These are phyloP conservation scores for Orius laevigatus DNA, from an alignment of 1,140 invertebrate genomes.

Conservation along the genomic window DNA sequence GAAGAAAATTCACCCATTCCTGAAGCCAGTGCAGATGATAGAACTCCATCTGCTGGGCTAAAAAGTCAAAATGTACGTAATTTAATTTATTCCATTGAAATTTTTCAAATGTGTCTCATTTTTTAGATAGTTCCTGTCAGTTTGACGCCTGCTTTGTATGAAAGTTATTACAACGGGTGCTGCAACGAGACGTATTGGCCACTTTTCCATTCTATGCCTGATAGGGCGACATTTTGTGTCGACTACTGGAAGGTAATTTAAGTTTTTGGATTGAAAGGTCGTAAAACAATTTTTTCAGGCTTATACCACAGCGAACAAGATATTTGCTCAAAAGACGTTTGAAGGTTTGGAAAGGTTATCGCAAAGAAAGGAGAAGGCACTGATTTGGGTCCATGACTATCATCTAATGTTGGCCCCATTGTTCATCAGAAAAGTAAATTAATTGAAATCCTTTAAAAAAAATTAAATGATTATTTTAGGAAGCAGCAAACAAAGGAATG, in stretches of 20 bases:
- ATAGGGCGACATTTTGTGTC: constrained; percentile 52
- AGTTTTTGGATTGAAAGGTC: not conserved
- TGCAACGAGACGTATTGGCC: constrained; percentile 88
- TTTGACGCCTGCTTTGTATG: constrained; percentile 53
- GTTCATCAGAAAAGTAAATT: constrained; percentile 55
- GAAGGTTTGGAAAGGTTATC: constrained; percentile 43
- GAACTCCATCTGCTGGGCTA: constrained; percentile 67
- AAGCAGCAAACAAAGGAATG: constrained; percentile 59
- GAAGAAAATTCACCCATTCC: constrained; percentile 56
- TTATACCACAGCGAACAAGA: constrained; percentile 62
- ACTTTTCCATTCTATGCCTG: constrained; percentile 80
- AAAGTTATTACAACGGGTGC: constrained; percentile 80
- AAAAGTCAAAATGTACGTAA: constrained; percentile 66
- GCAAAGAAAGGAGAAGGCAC: constrained; percentile 40
- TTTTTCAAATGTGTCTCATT: not conserved
- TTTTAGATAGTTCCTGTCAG: constrained; percentile 62
- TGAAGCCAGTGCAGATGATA: constrained; percentile 67
- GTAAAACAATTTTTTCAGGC: constrained; percentile 28
- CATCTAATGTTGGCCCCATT: constrained; percentile 81
- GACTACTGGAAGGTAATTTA: constrained; percentile 52
- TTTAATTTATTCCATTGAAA: too few relatives aligned
- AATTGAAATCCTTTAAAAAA: constrained; percentile 2
- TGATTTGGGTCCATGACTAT: constrained; percentile 86
- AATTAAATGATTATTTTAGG: constrained; percentile 19
- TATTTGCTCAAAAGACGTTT: constrained; percentile 65